phyloP scores from a whole-genome alignment of 2,888 invertebrate genomes.

The Exocentrus adspersus region DNA sequence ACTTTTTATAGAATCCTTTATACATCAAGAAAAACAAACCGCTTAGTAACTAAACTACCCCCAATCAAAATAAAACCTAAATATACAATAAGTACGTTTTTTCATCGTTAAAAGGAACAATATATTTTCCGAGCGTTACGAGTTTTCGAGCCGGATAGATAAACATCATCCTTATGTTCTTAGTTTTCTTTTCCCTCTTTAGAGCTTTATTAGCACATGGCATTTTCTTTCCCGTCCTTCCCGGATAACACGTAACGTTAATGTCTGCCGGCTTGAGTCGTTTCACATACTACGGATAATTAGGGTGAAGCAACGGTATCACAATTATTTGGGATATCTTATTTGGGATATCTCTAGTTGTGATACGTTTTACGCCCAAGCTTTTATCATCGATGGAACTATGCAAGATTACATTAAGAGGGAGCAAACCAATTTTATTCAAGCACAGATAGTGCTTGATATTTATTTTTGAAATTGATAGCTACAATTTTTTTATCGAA shows the following conservation, averaged over 20 bases:
- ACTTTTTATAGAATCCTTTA: neutral
- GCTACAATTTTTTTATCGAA: too few relatives aligned
- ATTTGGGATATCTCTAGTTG: neutral
- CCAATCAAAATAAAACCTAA: conserved; percentile 27
- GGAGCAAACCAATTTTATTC: too few relatives aligned
- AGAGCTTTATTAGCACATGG: conserved; percentile 24
- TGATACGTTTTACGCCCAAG: too few relatives aligned
- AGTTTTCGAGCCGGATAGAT: conserved; percentile 24
- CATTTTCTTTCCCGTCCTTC: conserved; percentile 14
- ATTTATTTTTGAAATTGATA: too few relatives aligned
- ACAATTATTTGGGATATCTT: neutral
- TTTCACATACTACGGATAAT: conserved; percentile 20
- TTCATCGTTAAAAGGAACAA: conserved; percentile 27
- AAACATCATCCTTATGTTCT: conserved; percentile 25
- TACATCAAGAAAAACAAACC: conserved; percentile 5
- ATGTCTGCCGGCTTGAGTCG: conserved; percentile 24
- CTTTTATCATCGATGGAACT: too few relatives aligned
- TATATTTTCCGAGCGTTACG: conserved; percentile 22
- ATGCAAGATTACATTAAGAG: too few relatives aligned
- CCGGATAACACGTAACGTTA: conserved; percentile 16
- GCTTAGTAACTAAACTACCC: conserved; percentile 23
- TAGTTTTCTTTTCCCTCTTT: conserved; percentile 25
- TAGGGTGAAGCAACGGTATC: conserved; percentile 16
- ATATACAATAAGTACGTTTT: conserved; percentile 29
- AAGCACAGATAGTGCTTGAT: too few relatives aligned